Percentiles rank a stretch among this genome's conserved stretches.
These are phyloP conservation scores for Cossypha polioptera DNA, from an alignment of 2,797 vertebrate species.

Conservation along the genomic window DNA sequence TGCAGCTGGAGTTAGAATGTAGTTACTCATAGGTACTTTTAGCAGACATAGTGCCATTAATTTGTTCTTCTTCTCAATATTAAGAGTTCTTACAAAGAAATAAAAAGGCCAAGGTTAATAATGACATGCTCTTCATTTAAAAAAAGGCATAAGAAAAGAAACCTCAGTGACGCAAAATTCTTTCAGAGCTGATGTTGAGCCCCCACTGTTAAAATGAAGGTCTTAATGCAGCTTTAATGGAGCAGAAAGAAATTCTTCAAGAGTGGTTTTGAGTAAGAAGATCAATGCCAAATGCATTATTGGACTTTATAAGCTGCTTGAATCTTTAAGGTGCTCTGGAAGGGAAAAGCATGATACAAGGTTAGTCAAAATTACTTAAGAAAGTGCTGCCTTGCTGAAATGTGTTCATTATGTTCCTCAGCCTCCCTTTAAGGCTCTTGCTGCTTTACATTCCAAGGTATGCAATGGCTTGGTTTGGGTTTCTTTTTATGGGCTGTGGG, in stretches of 20 bases:
- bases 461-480: not conserved
- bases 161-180: not conserved
- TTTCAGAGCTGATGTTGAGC: not conserved
- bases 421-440: not conserved
- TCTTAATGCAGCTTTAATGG: not conserved
- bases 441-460: not conserved
- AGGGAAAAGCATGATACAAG: not conserved
- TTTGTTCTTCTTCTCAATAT: slow-evolving; percentile 5
- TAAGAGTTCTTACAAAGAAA: not conserved
- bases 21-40: not conserved
- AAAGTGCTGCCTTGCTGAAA: not conserved
- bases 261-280: not conserved
- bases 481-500: not conserved
- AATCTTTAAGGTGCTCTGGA: not conserved
- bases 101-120: not conserved
- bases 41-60: not conserved
- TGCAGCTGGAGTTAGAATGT: not conserved
- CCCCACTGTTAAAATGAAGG: not conserved
- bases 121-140: not conserved
- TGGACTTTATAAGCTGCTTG: slow-evolving; percentile 19
- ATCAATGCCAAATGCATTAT: slow-evolving; percentile 49
- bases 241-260: slow-evolving; percentile 8
- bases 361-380: not conserved
- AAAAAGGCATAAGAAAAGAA: not conserved
- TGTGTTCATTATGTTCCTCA: not conserved